Base-by-base conservation (phyloP, 2,888 invertebrate species). In the Marronus borbonicus region DNA sequence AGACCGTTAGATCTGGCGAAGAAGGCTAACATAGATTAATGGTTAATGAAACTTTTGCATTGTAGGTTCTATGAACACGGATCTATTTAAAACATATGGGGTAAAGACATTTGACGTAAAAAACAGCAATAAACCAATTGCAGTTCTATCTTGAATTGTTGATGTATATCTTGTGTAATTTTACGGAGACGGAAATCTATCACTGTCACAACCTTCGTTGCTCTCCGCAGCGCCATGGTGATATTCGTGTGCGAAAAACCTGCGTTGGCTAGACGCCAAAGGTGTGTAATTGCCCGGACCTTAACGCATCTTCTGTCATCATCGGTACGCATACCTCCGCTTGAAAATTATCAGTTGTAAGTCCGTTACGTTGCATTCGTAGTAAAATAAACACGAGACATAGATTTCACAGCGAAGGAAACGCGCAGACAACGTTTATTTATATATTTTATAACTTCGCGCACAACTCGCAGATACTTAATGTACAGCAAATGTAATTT, bases 261-360 rank as follows among this genome's bases (percentile, higher is more conserved):
- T 44, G 17, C 49, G 44, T 68, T 68, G 68, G 68, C 44, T 28
- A 36, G 24, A 20, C 49, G 68, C 68, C 68, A 68, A 20, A 20
- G 68, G 68, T 44, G 17, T 66, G 66, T 66, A 66, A 66, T n/a
- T 66, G 66, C 36, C 68, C 68, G 68, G 49, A 49, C 49, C 24
- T 68, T 68, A 68, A 68, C 68, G 68, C 68, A 50, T 68, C 49
- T 68, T 68, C 65, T 65, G 44, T 68, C 68, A 68, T 39, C 68
- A 5, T 65, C 62, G 65, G 65, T 65, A 65, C 36, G 17, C 28
- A 49, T 24, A 68, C 10, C 44, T 68, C 68, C 49, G 7, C n/a
- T 10, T 20, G 24, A 68, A 68, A 17, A 68, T 68, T 20, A 24
- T 68, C 68, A 68, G 20, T 68, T 49, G 68, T 68, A 39, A 65